A percentile compares a stretch with the other conserved stretches of the same genome.
phyloP scores from a whole-genome alignment of 2,888 invertebrate species.

The Toxonevra muliebris region DNA sequence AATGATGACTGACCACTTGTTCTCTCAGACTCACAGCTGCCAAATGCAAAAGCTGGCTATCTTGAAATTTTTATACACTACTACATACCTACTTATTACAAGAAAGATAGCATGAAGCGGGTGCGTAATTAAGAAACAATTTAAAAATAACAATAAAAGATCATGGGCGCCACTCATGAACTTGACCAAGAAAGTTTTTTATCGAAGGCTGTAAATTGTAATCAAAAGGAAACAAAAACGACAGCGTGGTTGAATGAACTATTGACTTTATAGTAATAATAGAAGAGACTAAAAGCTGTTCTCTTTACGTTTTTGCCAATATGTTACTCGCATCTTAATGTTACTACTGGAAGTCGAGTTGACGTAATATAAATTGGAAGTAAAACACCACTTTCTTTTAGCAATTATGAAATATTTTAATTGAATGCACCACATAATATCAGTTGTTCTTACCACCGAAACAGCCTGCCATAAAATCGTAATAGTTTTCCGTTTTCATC shows the following conservation, averaged over 20 bases:
- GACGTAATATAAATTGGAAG: too few relatives aligned
- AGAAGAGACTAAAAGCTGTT: too few relatives aligned
- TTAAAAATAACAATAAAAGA: constrained; percentile 38
- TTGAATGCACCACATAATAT: too few relatives aligned
- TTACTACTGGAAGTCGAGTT: too few relatives aligned
- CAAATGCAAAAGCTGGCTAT: neutral
- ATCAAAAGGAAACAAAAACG: too few relatives aligned
- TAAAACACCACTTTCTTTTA: too few relatives aligned
- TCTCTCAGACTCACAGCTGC: neutral
- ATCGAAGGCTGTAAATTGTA: constrained; percentile 12
- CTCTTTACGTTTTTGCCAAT: too few relatives aligned
- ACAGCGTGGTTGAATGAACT: constrained; percentile 41
- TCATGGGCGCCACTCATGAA: constrained; percentile 54
- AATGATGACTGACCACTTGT: constrained; percentile 5
- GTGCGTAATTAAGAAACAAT: constrained; percentile 3
- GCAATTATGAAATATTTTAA: neutral
- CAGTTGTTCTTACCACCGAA: constrained; percentile 66
- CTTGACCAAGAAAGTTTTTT: constrained; percentile 46
- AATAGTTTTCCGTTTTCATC: constrained; percentile 63
- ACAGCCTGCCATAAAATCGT: constrained; percentile 70
- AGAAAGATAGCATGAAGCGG: neutral
- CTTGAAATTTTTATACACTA: too few relatives aligned
- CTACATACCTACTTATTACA: neutral
- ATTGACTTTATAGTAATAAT: neutral
- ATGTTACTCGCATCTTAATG: too few relatives aligned